These are phyloP conservation scores for Nomada goodeniana DNA, from an alignment of 2,888 invertebrate genomes.

Conservation along the genomic window DNA sequence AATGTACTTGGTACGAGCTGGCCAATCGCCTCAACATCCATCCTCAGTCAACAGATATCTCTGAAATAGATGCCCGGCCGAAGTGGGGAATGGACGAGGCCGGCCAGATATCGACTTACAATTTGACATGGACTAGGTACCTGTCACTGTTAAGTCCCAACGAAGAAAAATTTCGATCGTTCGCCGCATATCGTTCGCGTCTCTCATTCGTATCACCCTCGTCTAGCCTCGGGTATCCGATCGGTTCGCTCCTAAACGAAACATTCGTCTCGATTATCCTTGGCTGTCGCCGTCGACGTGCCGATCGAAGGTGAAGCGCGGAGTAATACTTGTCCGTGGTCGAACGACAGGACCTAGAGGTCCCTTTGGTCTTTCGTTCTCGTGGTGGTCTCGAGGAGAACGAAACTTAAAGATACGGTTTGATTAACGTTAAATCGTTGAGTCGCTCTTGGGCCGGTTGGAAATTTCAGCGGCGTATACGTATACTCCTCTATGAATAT, in stretches of 20 bases:
- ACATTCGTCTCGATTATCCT: slow-evolving; percentile 71
- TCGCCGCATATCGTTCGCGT: slow-evolving; percentile 48
- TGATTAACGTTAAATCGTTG: not conserved
- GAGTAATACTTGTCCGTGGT: slow-evolving; percentile 28
- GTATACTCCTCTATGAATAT: not conserved
- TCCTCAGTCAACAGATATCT: slow-evolving; percentile 69
- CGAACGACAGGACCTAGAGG: not conserved
- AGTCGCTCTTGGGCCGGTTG: not conserved
- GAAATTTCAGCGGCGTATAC: not conserved
- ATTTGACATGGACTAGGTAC: slow-evolving; percentile 75
- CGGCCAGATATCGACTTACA: slow-evolving; percentile 74
- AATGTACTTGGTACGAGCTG: slow-evolving; percentile 72
- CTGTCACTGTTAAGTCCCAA: slow-evolving; percentile 69
- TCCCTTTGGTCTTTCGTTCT: not conserved
- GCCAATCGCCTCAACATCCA: slow-evolving; percentile 71
- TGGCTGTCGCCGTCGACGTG: slow-evolving; percentile 52
- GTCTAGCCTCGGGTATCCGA: slow-evolving; percentile 62
- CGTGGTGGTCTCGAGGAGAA: not conserved
- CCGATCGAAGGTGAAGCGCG: slow-evolving; percentile 43
- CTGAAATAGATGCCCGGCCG: slow-evolving; percentile 62
- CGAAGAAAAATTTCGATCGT: slow-evolving; percentile 74
- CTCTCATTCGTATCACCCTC: slow-evolving; percentile 8
- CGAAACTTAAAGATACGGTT: not conserved
- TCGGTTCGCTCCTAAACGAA: slow-evolving; percentile 64
- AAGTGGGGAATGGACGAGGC: slow-evolving; percentile 23